Percentiles rank a stretch among this genome's conserved stretches.
Evolutionary conservation across 2,797 vertebrate species (phyloP).

Genomic region (Smutsia gigantea): DNA sequence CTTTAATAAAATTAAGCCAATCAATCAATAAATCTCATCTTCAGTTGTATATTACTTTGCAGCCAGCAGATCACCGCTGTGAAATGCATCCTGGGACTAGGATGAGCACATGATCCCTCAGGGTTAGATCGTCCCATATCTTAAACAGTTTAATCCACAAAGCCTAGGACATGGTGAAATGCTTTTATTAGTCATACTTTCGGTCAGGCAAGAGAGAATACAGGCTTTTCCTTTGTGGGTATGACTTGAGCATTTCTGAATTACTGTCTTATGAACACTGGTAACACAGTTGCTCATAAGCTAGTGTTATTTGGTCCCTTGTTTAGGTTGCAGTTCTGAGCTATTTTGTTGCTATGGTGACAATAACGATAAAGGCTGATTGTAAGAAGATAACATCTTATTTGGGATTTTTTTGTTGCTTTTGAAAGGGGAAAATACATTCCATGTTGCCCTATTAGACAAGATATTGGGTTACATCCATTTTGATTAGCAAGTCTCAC

Average conservation of each 20-base stretch:
- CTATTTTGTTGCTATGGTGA: conserved; percentile 75
- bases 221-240: conserved; percentile 74
- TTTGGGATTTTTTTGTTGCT: conserved; percentile 59
- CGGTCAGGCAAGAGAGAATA: conserved; percentile 71
- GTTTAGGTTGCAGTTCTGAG: conserved; percentile 68
- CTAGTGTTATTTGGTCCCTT: conserved; percentile 65
- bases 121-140: conserved; percentile 58
- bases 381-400: conserved; percentile 76
- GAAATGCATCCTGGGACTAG: conserved; percentile 63
- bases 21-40: conserved; percentile 84
- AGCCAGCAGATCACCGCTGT: conserved; percentile 64
- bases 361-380: conserved; percentile 69
- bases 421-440: conserved; percentile 63
- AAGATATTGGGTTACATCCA: conserved; percentile 52
- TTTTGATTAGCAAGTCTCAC: conserved; percentile 72
- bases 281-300: conserved; percentile 67
- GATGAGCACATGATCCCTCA: conserved; percentile 59
- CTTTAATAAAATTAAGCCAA: conserved; percentile 88
- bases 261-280: conserved; percentile 76
- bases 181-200: conserved; percentile 78
- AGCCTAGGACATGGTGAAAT: conserved; percentile 70
- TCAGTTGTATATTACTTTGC: conserved; percentile 76
- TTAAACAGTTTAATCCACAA: conserved; percentile 69
- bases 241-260: conserved; percentile 75
- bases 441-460: conserved; percentile 63